Conservation (phyloP, 2,888 invertebrate genomes). For the Unio pictorum region DNA sequence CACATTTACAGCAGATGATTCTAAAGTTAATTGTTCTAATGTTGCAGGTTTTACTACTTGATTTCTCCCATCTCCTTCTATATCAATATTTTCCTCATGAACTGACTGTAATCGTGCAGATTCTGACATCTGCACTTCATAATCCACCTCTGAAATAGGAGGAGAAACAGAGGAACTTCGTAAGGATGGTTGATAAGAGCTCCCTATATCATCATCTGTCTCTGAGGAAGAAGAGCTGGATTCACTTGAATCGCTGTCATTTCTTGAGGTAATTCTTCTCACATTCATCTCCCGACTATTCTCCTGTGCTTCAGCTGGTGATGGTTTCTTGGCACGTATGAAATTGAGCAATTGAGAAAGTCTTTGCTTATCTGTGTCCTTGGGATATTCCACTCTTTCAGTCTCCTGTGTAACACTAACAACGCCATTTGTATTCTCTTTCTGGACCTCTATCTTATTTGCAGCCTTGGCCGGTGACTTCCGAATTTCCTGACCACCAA, state of each 20-base stretch:
- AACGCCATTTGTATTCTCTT: too few species aligned
- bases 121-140: constrained; percentile 23
- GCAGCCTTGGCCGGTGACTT: too few species aligned
- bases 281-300: constrained; percentile 25
- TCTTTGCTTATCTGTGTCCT: constrained; percentile 53
- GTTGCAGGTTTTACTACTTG: too few species aligned
- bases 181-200: not conserved
- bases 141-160: constrained; percentile 34
- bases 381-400: constrained; percentile 47
- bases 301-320: constrained; percentile 7
- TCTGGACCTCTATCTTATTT: too few species aligned
- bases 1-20: too few species aligned
- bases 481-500: constrained; percentile 10
- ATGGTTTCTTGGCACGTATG: constrained; percentile 31
- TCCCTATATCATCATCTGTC: constrained; percentile 14
- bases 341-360: constrained; percentile 49
- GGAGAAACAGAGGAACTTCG: constrained; percentile 29
- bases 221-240: constrained; percentile 39
- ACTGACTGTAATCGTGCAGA: constrained; percentile 4
- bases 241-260: constrained; percentile 42
- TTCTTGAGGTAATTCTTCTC: constrained; percentile 28
- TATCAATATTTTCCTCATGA: too few species aligned
- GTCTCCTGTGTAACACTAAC: constrained; percentile 4
- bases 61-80: too few species aligned
- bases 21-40: too few species aligned